These are phyloP conservation scores for Athalia circularis DNA, from an alignment of 2,888 invertebrate genomes.

Conservation along the genomic window DNA sequence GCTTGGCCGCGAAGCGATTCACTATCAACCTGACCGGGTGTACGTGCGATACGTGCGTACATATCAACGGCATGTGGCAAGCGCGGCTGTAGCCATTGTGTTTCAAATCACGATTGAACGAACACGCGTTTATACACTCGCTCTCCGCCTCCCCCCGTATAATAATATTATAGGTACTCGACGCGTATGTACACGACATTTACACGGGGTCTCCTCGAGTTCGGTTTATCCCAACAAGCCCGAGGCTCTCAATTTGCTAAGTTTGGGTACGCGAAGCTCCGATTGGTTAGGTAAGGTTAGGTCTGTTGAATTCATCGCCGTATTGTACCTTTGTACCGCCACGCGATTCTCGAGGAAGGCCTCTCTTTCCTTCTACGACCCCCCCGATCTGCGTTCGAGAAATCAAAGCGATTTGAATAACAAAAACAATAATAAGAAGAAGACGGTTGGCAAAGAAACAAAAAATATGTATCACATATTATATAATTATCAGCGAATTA, in stretches of 20 bases:
- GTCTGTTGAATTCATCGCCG: conserved; percentile 9
- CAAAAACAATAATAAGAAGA: background rate
- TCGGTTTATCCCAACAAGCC: conserved; percentile 41
- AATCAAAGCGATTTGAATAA: background rate
- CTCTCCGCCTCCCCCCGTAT: too few relatives aligned
- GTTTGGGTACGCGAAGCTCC: conserved; percentile 15
- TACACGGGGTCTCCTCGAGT: background rate
- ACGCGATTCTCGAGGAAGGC: too few relatives aligned
- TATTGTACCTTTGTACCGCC: too few relatives aligned
- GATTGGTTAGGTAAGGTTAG: conserved; percentile 20
- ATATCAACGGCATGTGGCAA: conserved; percentile 70
- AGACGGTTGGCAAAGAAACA: background rate
- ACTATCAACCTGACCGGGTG: too few relatives aligned
- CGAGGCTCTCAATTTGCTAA: conserved; percentile 28
- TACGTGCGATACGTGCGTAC: too few relatives aligned
- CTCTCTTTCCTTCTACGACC: too few relatives aligned
- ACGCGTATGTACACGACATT: too few relatives aligned
- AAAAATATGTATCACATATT: too few relatives aligned
- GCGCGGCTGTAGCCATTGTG: conserved; percentile 71
- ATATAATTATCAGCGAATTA: too few relatives aligned
- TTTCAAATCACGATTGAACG: conserved; percentile 71
- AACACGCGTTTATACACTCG: conserved; percentile 12
- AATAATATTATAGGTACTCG: too few relatives aligned
- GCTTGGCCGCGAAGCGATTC: too few relatives aligned
- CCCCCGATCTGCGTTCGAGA: too few relatives aligned